Evolutionary conservation across 2,797 vertebrate genomes (phyloP), one percentile per base, ranked within the genome.

Genomic region (Halcyon smyrnensis): DNA sequence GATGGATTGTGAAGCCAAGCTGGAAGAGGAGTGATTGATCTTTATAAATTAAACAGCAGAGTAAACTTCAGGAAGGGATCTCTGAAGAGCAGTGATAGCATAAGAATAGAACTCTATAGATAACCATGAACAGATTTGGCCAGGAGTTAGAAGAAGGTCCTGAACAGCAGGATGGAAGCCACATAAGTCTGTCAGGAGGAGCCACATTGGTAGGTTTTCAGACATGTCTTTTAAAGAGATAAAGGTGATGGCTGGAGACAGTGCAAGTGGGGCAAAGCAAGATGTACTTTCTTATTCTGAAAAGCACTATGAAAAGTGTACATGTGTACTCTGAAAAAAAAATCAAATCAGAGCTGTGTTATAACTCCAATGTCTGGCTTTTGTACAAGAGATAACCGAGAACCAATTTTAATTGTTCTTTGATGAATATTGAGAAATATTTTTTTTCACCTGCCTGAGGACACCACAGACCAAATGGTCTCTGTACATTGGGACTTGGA

Each of bases 301-400:
- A 62, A 14, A 37, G 10, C 45, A 13, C 9, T 2, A 9, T 18
- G 13, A 20, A 41, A 87, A 46, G 11, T 37, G 5, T 7, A 8
- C 0, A 2, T 9, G 17, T 0, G 0, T 23, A 53, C 28, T 27
- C 17, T 11, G 36, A 9, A 56, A 73, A 59, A 54, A 56, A 56
- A 77, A 24, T 13, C 32, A 57, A 50, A 65, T 24, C 32, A 50
- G 64, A 62, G 12, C 3, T 34, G 62, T n/a, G 32, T 34, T 5
- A 1, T 39, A 48, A 43, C 27, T 69, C 54, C 37, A 8, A 23
- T 43, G 21, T 34, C 84, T 76, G 67, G 11, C 41, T 71, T 90
- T 17, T n/a, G 21, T 39, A 34, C 32, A 59, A 32, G 37, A 71
- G 9, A 53, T 5, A 59, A 53, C 1, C 15, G 6, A 19, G 27